These are phyloP conservation scores for Scaptomyza montana DNA, from an alignment of 1,140 invertebrate genomes.

Conservation along the genomic window DNA sequence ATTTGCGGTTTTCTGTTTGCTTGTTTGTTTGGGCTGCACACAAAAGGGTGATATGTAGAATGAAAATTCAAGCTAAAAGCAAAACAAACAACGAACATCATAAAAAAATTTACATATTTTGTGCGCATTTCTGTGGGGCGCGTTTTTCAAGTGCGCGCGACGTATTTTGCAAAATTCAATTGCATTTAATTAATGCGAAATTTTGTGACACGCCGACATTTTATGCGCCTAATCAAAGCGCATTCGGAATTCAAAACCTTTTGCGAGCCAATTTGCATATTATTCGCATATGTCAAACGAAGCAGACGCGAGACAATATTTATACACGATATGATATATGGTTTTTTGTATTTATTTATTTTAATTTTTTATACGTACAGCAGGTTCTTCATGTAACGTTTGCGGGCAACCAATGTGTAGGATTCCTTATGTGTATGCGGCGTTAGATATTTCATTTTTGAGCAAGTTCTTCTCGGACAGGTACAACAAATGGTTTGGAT, in stretches of 20 bases:
- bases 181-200: conserved; percentile 64
- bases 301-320: conserved; percentile 39
- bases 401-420: conserved; percentile 85
- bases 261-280: conserved; percentile 62
- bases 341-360: neutral
- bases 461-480: conserved; percentile 23
- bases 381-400: conserved; percentile 85
- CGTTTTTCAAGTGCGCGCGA: conserved; percentile 39
- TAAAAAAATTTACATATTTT: conserved; percentile 68
- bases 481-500: conserved; percentile 3
- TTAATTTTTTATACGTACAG: conserved; percentile 77
- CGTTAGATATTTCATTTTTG: conserved; percentile 85
- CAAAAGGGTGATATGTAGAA: conserved; percentile 5
- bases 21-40: conserved; percentile 1
- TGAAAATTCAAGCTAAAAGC: neutral
- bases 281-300: conserved; percentile 68
- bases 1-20: conserved; percentile 53
- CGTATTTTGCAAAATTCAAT: neutral
- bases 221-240: conserved; percentile 26
- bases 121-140: conserved; percentile 40
- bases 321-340: conserved; percentile 24
- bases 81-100: conserved; percentile 28
- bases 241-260: conserved; percentile 28
- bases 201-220: conserved; percentile 38
- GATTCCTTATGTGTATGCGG: conserved; percentile 84